These are phyloP conservation scores for Netelia melanura DNA, from an alignment of 2,888 invertebrate genomes.

Conservation along the genomic window DNA sequence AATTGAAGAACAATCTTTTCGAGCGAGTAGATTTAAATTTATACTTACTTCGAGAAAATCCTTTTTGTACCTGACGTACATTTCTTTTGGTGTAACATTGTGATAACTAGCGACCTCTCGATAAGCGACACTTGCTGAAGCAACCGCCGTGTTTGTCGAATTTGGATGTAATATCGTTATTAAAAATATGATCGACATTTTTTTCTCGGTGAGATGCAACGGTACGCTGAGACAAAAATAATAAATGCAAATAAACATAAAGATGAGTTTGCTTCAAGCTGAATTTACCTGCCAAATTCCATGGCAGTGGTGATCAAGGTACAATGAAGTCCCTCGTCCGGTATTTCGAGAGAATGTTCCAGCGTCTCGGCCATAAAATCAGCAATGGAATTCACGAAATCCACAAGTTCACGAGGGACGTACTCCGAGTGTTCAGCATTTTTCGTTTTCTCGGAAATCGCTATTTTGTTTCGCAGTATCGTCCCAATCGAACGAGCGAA, in stretches of 20 bases:
- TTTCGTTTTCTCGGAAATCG: constrained; percentile 82
- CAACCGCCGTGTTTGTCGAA: constrained; percentile 85
- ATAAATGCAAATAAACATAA: constrained; percentile 14
- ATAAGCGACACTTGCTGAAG: constrained; percentile 87
- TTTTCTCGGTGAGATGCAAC: constrained; percentile 80
- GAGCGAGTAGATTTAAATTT: not conserved
- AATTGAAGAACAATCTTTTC: not conserved
- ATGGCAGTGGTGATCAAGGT: constrained; percentile 86
- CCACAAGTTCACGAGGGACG: constrained; percentile 78
- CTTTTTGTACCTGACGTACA: constrained; percentile 88
- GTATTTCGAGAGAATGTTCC: constrained; percentile 84
- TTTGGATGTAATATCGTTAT: constrained; percentile 87
- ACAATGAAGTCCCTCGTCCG: constrained; percentile 86
- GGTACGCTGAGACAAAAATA: constrained; percentile 72
- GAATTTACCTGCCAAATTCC: constrained; percentile 84
- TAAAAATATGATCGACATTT: constrained; percentile 87
- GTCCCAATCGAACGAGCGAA: constrained; percentile 80
- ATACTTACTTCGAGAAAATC: constrained; percentile 84
- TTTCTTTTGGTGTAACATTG: constrained; percentile 86
- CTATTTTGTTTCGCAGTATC: constrained; percentile 79
- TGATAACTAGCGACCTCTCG: constrained; percentile 87
- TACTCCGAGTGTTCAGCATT: constrained; percentile 77
- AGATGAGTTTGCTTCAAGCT: not conserved
- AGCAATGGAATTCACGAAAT: constrained; percentile 85
- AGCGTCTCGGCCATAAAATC: constrained; percentile 78